phyloP scores from a whole-genome alignment of 2,113 vertebrate genomes.

The Diadophis punctatus region DNA sequence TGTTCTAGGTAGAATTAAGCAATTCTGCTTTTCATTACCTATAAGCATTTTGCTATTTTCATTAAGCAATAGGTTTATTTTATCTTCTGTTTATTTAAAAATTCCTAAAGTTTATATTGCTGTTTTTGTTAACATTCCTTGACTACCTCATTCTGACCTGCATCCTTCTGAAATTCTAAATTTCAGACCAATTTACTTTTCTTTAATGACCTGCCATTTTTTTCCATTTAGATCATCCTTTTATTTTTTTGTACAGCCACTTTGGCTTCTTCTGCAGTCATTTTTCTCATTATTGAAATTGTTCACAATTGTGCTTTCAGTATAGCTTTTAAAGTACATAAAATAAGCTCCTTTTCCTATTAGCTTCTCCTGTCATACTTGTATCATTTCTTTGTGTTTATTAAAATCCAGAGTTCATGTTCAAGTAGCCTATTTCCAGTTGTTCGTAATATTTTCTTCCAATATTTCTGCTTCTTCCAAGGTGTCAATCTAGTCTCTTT shows the following conservation, averaged over 20 bases:
- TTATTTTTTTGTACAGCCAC: not conserved
- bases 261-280: not conserved
- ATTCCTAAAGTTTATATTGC: not conserved
- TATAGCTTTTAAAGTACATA: not conserved
- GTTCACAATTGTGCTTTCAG: not conserved
- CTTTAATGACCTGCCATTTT: not conserved
- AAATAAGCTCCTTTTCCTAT: not conserved
- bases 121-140: not conserved
- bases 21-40: not conserved
- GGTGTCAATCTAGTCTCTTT: not conserved
- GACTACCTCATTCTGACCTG: not conserved
- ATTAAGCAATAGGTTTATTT: not conserved
- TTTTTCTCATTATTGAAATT: not conserved
- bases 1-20: not conserved
- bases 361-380: not conserved
- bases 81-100: not conserved
- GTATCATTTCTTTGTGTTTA: not conserved
- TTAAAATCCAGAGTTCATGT: not conserved
- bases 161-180: not conserved
- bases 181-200: not conserved
- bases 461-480: not conserved
- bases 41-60: not conserved
- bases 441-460: not conserved
- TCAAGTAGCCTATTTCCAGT: not conserved
- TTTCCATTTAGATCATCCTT: not conserved